Evolutionary conservation across 2,113 vertebrate genomes (phyloP).

Genomic region (Orientallactaga bullata): DNA sequence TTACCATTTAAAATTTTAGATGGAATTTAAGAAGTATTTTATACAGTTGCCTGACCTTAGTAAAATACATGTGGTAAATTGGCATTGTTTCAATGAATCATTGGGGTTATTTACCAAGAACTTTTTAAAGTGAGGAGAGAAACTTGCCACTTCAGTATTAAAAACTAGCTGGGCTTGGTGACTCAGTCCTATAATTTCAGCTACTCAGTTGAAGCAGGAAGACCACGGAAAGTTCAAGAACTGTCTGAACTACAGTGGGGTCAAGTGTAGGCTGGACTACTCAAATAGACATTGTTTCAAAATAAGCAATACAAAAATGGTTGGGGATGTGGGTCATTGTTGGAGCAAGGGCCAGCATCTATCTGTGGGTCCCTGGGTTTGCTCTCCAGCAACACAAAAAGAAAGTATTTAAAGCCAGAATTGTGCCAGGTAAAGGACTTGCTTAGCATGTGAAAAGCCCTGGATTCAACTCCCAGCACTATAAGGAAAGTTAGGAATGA

Average conservation of each 20-base stretch:
- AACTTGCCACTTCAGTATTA: neutral
- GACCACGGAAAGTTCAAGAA: neutral
- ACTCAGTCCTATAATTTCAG: neutral
- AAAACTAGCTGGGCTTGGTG: neutral
- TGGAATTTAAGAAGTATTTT: neutral
- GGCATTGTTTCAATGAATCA: neutral
- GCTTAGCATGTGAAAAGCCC: no score
- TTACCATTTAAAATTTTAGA: neutral
- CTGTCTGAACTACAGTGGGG: neutral
- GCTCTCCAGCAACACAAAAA: neutral
- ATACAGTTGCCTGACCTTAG: neutral
- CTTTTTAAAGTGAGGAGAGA: neutral
- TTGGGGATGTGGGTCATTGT: neutral
- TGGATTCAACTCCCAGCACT: no score
- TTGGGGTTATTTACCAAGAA: slow-evolving; percentile 12
- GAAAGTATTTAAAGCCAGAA: neutral
- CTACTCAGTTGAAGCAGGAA: neutral
- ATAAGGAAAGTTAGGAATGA: no score
- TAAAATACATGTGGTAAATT: neutral
- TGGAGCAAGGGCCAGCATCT: neutral
- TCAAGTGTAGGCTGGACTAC: neutral
- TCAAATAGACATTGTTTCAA: neutral
- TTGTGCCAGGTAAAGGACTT: no score
- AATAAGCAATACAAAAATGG: neutral
- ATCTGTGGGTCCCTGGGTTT: neutral